These are phyloP conservation scores for Euzophera pinguis DNA, from an alignment of 2,888 invertebrate genomes.

Conservation along the genomic window DNA sequence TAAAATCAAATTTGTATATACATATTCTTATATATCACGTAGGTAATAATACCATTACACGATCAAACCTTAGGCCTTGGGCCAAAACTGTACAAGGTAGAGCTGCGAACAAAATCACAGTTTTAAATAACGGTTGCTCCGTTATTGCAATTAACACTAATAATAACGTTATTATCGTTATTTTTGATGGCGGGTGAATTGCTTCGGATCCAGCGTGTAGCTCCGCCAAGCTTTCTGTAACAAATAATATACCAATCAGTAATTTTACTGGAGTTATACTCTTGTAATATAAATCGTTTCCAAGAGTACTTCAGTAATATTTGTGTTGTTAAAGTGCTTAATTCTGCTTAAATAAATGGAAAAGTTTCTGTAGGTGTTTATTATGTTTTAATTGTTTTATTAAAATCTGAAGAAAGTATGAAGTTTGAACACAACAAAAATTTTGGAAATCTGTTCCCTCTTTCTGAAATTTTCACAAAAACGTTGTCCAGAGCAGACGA, in stretches of 20 bases:
- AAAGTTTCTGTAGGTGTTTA: no score
- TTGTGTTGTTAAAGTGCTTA: neutral
- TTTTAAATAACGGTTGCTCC: slow-evolving; percentile 37
- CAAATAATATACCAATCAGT: slow-evolving; percentile 46
- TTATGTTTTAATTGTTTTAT: no score
- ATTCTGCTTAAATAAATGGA: neutral
- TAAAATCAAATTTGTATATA: slow-evolving; percentile 44
- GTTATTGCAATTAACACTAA: slow-evolving; percentile 33
- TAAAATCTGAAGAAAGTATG: no score
- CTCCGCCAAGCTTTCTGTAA: slow-evolving; percentile 75
- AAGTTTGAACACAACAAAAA: no score
- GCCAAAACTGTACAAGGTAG: slow-evolving; percentile 36
- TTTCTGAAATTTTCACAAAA: no score
- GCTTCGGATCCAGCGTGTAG: slow-evolving; percentile 59
- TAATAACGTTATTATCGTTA: slow-evolving; percentile 38
- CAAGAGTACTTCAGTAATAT: neutral
- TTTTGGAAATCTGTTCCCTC: no score
- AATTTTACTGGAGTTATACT: slow-evolving; percentile 10
- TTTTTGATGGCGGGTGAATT: slow-evolving; percentile 41
- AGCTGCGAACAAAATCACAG: slow-evolving; percentile 43
- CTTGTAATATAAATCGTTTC: no score
- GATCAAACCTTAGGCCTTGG: slow-evolving; percentile 40
- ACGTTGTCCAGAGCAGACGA: no score
- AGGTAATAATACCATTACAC: slow-evolving; percentile 51
- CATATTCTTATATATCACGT: slow-evolving; percentile 60